phyloP scores from a whole-genome alignment of 2,113 vertebrate species.

The Crotophaga sulcirostris region DNA sequence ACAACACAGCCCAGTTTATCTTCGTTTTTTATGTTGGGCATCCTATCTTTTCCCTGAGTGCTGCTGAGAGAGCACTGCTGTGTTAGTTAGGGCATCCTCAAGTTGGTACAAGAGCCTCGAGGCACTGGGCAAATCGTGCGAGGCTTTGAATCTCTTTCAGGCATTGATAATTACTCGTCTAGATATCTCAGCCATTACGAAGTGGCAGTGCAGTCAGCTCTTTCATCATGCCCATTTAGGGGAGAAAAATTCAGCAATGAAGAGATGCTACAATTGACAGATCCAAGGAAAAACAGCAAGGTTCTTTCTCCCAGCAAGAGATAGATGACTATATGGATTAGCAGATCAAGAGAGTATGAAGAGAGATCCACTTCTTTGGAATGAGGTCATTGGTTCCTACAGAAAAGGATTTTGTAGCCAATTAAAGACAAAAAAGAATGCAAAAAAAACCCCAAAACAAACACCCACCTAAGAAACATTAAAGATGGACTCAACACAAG shows the following conservation, averaged over 20 bases:
- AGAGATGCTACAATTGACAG: background rate
- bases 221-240: constrained; percentile 35
- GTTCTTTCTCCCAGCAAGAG: background rate
- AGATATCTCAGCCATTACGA: background rate
- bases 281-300: background rate
- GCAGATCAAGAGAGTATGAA: background rate
- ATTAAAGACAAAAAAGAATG: background rate
- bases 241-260: constrained; percentile 32
- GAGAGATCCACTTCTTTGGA: background rate
- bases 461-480: background rate
- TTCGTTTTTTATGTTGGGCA: background rate
- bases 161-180: constrained; percentile 7
- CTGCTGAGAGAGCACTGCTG: background rate
- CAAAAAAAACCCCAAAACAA: background rate
- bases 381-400: background rate
- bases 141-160: background rate
- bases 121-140: accelerated
- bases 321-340: background rate
- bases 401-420: background rate
- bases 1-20: too few relatives aligned
- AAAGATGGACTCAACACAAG: background rate
- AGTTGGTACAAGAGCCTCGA: background rate
- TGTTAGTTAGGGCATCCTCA: background rate
- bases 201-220: background rate
- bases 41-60: background rate